Evolutionary conservation across 2,888 invertebrate species (phyloP).

Genomic region (Metellina segmentata): DNA sequence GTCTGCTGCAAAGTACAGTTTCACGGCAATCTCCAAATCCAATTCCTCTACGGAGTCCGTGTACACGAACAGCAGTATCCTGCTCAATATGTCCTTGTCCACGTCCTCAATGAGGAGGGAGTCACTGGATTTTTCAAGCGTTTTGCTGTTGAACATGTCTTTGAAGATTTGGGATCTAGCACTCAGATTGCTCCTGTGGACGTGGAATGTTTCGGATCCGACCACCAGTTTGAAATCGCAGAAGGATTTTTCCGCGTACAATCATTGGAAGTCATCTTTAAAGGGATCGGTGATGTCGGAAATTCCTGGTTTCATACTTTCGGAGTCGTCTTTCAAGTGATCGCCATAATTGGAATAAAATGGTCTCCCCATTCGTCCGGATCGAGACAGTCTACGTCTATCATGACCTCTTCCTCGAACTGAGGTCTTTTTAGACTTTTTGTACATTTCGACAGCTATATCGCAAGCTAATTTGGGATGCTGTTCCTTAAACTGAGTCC

Average conservation of each 20-base stretch:
- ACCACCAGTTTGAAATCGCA: background rate
- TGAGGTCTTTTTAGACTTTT: too few relatives aligned
- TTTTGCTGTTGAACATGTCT: background rate
- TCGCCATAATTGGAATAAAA: too few relatives aligned
- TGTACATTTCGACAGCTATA: too few relatives aligned
- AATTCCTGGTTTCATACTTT: too few relatives aligned
- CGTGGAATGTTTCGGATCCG: background rate
- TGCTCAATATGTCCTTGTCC: background rate
- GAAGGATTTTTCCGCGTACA: background rate
- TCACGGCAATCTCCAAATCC: background rate
- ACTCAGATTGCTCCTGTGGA: background rate
- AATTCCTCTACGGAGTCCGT: background rate
- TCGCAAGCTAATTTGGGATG: too few relatives aligned
- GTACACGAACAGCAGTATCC: background rate
- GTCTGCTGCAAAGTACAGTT: slow-evolving; percentile 8
- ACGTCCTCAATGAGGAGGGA: background rate
- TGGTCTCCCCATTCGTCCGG: too few relatives aligned
- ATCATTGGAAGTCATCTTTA: background rate
- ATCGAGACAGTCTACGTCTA: too few relatives aligned
- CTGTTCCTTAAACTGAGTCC: too few relatives aligned
- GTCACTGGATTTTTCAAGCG: background rate
- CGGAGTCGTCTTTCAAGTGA: too few relatives aligned
- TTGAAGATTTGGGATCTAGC: slow-evolving; percentile 7
- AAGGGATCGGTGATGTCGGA: background rate
- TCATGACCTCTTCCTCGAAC: too few relatives aligned